Conservation (phyloP, 30 jellyfish, hydroid and myxozoan species). For the Clytia hemisphaerica region DNA sequence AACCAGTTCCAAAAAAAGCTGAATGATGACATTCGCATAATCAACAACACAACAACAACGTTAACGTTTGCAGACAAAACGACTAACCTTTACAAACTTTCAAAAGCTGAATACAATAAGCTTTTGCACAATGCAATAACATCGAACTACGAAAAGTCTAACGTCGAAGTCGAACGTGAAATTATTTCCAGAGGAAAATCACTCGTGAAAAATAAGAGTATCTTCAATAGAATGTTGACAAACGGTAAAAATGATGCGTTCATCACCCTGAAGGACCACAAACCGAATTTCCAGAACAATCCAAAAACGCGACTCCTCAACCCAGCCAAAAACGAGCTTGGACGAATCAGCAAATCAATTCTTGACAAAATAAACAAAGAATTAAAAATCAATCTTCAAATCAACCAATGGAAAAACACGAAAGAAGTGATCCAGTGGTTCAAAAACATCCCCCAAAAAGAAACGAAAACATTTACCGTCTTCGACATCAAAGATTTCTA, state of each 20-base stretch:
- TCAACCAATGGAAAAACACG: conserved; percentile 21
- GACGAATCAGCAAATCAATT: conserved; percentile 27
- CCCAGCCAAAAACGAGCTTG: conserved; percentile 63
- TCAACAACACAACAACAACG: conserved; percentile 12
- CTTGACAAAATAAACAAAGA: too few species aligned
- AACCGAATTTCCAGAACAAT: conserved; percentile 38
- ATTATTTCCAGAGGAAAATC: background rate
- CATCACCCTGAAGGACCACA: conserved; percentile 57
- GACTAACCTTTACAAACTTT: too few species aligned
- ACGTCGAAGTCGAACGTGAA: background rate
- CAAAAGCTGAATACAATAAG: conserved; percentile 11
- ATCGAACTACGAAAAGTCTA: conserved; percentile 16
- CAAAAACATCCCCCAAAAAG: too few species aligned
- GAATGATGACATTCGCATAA: conserved; percentile 1
- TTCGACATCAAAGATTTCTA: too few species aligned
- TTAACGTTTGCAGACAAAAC: too few species aligned
- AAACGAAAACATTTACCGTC: too few species aligned
- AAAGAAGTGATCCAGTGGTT: conserved; percentile 6
- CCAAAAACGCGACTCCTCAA: conserved; percentile 47
- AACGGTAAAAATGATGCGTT: conserved; percentile 32
- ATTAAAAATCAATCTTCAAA: too few species aligned
- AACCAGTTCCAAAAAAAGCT: conserved; percentile 22
- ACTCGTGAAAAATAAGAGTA: background rate
- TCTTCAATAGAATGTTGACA: conserved; percentile 15
- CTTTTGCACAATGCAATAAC: conserved; percentile 14